Conservation (phyloP, 2,888 invertebrate genomes). For the Rhagonycha lutea region DNA sequence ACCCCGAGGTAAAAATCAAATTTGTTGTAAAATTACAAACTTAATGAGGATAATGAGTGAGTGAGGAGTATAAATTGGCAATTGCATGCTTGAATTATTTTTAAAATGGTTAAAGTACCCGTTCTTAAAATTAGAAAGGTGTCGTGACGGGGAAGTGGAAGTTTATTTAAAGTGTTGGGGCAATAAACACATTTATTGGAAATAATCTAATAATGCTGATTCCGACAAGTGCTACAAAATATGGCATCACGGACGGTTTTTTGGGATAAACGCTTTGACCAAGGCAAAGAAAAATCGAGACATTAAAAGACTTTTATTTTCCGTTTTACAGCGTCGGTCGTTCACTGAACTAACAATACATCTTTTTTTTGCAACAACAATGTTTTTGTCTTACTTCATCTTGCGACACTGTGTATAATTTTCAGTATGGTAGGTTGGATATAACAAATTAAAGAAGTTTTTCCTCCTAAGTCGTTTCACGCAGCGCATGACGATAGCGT, state of each 20-base stretch:
- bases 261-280: not conserved
- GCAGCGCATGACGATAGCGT: conserved; percentile 25
- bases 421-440: not conserved
- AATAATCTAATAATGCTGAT: not conserved
- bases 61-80: not conserved
- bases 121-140: not conserved
- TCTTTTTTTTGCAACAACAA: conserved; percentile 8
- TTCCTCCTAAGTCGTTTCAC: conserved; percentile 25
- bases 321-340: conserved; percentile 22
- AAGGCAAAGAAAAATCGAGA: conserved; percentile 15
- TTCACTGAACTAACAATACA: conserved; percentile 20
- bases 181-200: not conserved
- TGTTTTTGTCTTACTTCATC: conserved; percentile 4
- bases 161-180: not conserved
- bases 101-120: not conserved
- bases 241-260: not conserved
- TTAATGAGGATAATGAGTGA: not conserved
- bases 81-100: not conserved
- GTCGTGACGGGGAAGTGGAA: not conserved
- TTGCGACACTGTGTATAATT: not conserved
- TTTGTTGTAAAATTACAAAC: not conserved
- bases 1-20: not conserved
- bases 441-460: conserved; percentile 14
- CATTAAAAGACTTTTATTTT: conserved; percentile 23
- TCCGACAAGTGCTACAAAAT: not conserved